phyloP scores from a whole-genome alignment of 1,140 invertebrate species.

The Drosophila nannoptera region DNA sequence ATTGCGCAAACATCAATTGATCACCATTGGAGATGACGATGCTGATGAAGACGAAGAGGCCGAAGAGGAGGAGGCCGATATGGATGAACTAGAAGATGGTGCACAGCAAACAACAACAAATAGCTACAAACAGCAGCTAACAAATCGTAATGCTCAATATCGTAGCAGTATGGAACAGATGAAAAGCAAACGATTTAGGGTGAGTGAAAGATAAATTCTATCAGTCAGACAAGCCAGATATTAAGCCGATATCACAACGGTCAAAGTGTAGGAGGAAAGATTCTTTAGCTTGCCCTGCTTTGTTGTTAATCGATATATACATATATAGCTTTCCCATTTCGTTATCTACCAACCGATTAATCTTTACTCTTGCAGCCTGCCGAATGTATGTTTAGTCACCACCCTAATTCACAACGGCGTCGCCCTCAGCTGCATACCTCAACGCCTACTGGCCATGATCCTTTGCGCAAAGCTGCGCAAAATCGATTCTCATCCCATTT shows the following conservation, averaged over 20 bases:
- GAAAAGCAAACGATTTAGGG: slow-evolving; percentile 27
- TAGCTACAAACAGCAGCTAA: neutral
- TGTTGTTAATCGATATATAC: too few relatives aligned
- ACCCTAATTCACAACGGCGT: slow-evolving; percentile 32
- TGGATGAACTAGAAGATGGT: slow-evolving; percentile 25
- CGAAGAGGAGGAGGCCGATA: slow-evolving; percentile 47
- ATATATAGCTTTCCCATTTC: neutral
- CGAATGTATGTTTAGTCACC: slow-evolving; percentile 33
- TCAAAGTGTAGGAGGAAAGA: too few relatives aligned
- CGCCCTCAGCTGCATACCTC: slow-evolving; percentile 45
- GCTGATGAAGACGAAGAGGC: slow-evolving; percentile 51
- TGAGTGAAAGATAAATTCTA: neutral
- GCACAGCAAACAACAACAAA: neutral
- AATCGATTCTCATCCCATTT: slow-evolving; percentile 47
- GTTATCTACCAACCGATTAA: neutral
- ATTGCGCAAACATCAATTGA: slow-evolving; percentile 36
- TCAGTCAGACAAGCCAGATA: too few relatives aligned
- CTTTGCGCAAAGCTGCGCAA: slow-evolving; percentile 14
- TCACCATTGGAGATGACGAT: slow-evolving; percentile 20
- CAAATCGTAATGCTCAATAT: slow-evolving; percentile 4
- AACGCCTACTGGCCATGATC: slow-evolving; percentile 40
- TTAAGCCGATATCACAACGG: too few relatives aligned
- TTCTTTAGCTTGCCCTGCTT: neutral
- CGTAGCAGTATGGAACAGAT: neutral
- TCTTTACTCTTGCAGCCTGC: slow-evolving; percentile 13